A percentile compares a stretch with the other conserved stretches of the same genome.
Conservation (phyloP, 2,797 vertebrate species). For the Leptatherina wallacei region DNA sequence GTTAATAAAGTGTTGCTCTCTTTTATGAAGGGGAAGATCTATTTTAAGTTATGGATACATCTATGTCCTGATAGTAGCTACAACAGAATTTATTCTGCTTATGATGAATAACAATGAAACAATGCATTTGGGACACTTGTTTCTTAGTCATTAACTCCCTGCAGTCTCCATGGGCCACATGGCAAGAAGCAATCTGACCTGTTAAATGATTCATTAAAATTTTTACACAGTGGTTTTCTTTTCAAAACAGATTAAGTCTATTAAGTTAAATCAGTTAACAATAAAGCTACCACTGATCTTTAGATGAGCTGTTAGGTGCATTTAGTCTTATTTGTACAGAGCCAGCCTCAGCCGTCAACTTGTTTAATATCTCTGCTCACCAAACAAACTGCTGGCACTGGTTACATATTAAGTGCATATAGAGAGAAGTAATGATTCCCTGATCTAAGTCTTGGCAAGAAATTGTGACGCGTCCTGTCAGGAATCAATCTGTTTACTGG, state of each 20-base stretch:
- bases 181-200: too few relatives aligned
- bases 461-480: conserved; percentile 25
- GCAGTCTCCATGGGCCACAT: too few relatives aligned
- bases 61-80: neutral
- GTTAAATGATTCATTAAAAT: too few relatives aligned
- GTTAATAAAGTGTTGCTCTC: neutral
- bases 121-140: neutral
- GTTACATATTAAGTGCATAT: neutral
- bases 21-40: neutral
- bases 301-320: neutral
- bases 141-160: neutral
- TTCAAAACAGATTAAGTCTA: neutral
- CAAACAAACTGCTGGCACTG: neutral
- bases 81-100: neutral
- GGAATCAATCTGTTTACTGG: conserved; percentile 64
- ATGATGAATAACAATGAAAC: neutral
- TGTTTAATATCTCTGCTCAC: neutral
- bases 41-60: neutral
- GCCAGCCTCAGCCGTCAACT: too few relatives aligned
- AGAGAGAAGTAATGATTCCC: neutral
- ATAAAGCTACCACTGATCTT: neutral
- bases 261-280: neutral
- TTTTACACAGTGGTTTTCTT: neutral
- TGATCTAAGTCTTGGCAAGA: neutral
- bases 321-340: too few relatives aligned